phyloP scores from a whole-genome alignment of 2,888 invertebrate genomes.

The Mechanitis messenoides region DNA sequence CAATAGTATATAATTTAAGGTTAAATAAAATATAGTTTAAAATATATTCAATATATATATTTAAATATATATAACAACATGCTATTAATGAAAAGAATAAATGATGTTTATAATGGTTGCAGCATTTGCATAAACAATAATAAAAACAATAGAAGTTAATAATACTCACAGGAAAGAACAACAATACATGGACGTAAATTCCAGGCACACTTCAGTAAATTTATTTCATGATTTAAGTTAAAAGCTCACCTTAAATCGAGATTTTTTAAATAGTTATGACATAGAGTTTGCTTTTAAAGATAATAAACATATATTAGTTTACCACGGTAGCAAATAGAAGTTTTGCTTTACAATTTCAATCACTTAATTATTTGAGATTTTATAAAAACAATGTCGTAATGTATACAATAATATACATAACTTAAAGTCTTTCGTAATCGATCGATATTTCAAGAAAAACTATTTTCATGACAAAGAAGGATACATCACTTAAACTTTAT shows the following conservation, averaged over 20 bases:
- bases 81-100: neutral
- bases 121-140: neutral
- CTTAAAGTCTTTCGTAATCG: constrained; percentile 71
- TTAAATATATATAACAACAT: neutral
- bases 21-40: too few relatives aligned
- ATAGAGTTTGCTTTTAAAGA: constrained; percentile 14
- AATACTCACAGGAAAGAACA: constrained; percentile 74
- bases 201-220: constrained; percentile 30
- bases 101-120: neutral
- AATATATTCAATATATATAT: neutral
- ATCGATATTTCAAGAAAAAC: constrained; percentile 68
- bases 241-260: constrained; percentile 26
- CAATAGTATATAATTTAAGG: too few relatives aligned
- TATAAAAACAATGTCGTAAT: constrained; percentile 24
- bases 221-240: constrained; percentile 29
- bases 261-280: constrained; percentile 21
- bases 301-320: constrained; percentile 23
- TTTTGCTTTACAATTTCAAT: constrained; percentile 8
- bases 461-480: constrained; percentile 71
- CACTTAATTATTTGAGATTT: constrained; percentile 17
- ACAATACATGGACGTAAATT: constrained; percentile 73
- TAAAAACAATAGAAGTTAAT: constrained; percentile 14
- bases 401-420: constrained; percentile 40
- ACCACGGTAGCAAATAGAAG: constrained; percentile 21
- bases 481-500: constrained; percentile 25